These are phyloP conservation scores for Apostichopus leukothele DNA, from an alignment of 53 echinoderm and acorn worm genomes.

Conservation along the genomic window DNA sequence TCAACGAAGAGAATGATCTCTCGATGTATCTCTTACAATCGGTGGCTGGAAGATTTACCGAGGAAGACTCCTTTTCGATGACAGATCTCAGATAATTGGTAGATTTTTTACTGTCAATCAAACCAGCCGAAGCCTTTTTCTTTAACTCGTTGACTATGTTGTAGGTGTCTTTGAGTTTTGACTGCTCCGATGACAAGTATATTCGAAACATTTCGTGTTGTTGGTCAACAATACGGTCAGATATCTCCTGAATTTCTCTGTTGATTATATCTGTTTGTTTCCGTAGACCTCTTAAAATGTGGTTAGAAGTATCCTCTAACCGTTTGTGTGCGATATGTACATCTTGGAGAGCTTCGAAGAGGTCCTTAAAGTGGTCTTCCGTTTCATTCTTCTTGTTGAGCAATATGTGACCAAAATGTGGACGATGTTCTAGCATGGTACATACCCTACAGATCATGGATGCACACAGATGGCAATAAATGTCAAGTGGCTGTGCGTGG, in stretches of 20 bases:
- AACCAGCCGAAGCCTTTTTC: not conserved
- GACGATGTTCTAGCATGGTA: slow-evolving; percentile 30
- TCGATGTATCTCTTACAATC: slow-evolving; percentile 6
- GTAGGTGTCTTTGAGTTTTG: not conserved
- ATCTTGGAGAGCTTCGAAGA: slow-evolving; percentile 7
- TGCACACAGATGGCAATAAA: slow-evolving; percentile 6
- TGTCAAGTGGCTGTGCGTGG: slow-evolving; percentile 3
- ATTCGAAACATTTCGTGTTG: slow-evolving; percentile 12
- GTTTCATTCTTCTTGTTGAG: not conserved
- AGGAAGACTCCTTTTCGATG: not conserved
- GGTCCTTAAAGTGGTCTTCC: slow-evolving; percentile 6
- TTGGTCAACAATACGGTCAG: not conserved
- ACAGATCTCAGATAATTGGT: not conserved
- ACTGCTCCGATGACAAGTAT: not conserved
- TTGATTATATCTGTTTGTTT: not conserved
- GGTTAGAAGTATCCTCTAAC: not conserved
- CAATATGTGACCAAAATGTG: not conserved
- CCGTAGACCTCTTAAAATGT: not conserved
- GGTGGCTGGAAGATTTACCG: not conserved
- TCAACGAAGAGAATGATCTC: not conserved
- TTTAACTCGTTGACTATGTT: not conserved
- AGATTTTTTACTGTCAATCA: not conserved
- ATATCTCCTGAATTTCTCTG: not conserved
- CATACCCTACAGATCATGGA: slow-evolving; percentile 8
- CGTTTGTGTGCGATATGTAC: not conserved